Evolutionary conservation across 2,113 vertebrate species (phyloP).

Genomic region (Hypocryptadius cinnamomeus): DNA sequence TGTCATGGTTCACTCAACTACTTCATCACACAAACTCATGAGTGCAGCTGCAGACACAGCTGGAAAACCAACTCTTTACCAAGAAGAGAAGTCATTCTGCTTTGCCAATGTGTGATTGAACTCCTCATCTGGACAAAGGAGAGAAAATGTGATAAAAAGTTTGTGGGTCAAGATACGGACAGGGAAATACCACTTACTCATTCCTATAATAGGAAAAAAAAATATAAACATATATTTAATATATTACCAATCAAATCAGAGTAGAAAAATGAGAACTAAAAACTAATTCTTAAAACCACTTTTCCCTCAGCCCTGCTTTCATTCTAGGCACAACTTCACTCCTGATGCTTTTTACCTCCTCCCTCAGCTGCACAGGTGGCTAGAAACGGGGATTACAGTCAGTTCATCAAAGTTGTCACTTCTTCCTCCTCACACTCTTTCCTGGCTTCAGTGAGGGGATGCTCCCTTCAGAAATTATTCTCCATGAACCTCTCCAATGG

Average conservation of each 20-base stretch:
- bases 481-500: background rate
- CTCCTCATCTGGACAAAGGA: background rate
- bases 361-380: background rate
- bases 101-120: background rate
- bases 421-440: background rate
- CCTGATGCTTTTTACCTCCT: background rate
- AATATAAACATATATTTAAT: background rate
- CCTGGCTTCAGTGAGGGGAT: rapidly evolving
- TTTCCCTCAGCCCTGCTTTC: background rate
- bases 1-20: background rate
- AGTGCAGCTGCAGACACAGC: background rate
- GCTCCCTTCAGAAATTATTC: background rate
- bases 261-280: background rate
- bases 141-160: background rate
- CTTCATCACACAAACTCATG: background rate
- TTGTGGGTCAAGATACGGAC: rapidly evolving
- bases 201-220: background rate
- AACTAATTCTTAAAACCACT: background rate
- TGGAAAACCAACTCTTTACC: background rate
- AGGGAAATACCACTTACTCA: background rate
- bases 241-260: background rate
- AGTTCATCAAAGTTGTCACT: background rate
- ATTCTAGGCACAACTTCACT: background rate
- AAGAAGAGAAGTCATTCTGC: background rate
- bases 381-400: background rate